A percentile compares a stretch with the other conserved stretches of the same genome.
phyloP scores from a whole-genome alignment of 1,140 invertebrate genomes.

The Philotrypesis tridentata region DNA sequence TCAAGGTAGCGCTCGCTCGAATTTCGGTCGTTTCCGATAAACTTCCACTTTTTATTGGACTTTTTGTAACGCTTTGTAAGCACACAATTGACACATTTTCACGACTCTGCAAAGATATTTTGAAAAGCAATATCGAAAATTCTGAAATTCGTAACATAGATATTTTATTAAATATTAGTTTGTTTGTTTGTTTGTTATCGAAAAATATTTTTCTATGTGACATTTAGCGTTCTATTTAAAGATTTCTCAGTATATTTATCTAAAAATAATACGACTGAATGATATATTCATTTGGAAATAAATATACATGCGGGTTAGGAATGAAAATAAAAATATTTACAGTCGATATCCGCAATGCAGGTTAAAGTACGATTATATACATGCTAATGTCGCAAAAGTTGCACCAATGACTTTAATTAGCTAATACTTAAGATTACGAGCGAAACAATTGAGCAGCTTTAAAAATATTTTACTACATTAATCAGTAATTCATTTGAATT shows the following conservation, averaged over 20 bases:
- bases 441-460: neutral
- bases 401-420: neutral
- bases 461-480: neutral
- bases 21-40: neutral
- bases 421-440: neutral
- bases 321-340: constrained; percentile 33
- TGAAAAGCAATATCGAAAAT: neutral
- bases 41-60: neutral
- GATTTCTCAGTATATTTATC: too few relatives aligned
- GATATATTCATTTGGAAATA: neutral
- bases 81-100: neutral
- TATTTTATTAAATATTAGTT: neutral
- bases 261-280: too few relatives aligned
- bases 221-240: too few relatives aligned
- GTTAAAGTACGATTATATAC: constrained; percentile 19
- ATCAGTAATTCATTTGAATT: too few relatives aligned
- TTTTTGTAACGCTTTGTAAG: neutral
- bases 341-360: constrained; percentile 42
- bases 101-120: neutral
- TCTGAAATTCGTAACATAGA: neutral
- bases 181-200: too few relatives aligned
- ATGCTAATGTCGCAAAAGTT: neutral
- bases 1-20: constrained; percentile 17
- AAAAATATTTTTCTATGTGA: too few relatives aligned
- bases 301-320: neutral